These are phyloP conservation scores for Nesidiocoris tenuis DNA, from an alignment of 2,888 invertebrate species.

Conservation along the genomic window DNA sequence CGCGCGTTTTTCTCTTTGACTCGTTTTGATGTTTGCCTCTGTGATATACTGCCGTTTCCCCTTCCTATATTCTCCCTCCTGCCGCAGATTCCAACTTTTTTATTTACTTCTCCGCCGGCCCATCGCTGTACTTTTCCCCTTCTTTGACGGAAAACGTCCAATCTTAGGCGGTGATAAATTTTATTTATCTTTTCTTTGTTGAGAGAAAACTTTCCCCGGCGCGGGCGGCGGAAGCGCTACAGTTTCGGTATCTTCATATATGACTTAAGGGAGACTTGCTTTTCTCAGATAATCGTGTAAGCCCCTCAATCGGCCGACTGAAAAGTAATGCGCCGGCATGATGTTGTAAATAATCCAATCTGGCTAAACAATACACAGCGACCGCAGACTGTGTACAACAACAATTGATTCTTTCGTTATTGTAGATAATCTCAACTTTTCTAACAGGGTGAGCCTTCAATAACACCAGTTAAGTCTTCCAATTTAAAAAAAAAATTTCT, in stretches of 20 bases:
- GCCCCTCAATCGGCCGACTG: too few relatives aligned
- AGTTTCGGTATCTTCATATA: constrained; percentile 19
- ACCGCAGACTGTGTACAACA: too few relatives aligned
- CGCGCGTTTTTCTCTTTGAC: constrained; percentile 39
- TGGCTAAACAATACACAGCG: too few relatives aligned
- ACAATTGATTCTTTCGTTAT: too few relatives aligned
- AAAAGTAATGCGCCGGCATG: too few relatives aligned
- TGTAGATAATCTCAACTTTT: too few relatives aligned
- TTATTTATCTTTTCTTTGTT: constrained; percentile 40
- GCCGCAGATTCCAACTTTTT: constrained; percentile 10
- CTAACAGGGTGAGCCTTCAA: too few relatives aligned
- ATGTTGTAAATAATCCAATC: too few relatives aligned
- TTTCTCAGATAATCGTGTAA: background rate
- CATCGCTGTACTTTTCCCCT: constrained; percentile 22
- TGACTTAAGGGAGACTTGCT: constrained; percentile 24
- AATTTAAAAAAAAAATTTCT: too few relatives aligned
- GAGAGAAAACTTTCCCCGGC: constrained; percentile 21
- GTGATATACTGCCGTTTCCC: constrained; percentile 37
- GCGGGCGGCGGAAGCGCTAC: background rate
- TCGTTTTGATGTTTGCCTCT: constrained; percentile 40
- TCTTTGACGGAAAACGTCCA: constrained; percentile 34
- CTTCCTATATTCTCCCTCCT: background rate
- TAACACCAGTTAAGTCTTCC: too few relatives aligned
- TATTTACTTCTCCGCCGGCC: constrained; percentile 40
- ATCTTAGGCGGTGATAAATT: constrained; percentile 39